Conservation (phyloP, 2,888 invertebrate species). For the Schizaphis graminum region DNA sequence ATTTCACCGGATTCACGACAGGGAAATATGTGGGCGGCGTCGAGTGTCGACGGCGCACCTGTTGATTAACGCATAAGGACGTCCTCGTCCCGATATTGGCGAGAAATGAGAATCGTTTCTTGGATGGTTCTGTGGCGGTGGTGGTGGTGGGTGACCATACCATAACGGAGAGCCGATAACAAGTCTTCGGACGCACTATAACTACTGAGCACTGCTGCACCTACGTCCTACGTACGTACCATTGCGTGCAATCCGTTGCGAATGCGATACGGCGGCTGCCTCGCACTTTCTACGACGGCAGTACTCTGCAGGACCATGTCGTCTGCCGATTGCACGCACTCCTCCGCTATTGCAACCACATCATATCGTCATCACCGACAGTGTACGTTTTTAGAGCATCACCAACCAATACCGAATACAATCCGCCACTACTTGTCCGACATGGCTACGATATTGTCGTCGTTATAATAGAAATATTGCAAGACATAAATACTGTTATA, state of each 20-base stretch:
- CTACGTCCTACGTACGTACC: neutral
- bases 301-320: neutral
- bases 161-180: neutral
- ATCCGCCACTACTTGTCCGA: neutral
- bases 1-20: neutral
- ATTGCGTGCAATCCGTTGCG: neutral
- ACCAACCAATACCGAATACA: neutral
- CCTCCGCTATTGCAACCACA: neutral
- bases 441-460: neutral
- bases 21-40: slow-evolving; percentile 35
- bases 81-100: neutral
- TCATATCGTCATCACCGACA: neutral
- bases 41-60: slow-evolving; percentile 22
- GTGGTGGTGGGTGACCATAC: neutral
- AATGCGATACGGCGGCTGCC: neutral
- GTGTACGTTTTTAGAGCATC: slow-evolving; percentile 2
- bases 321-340: neutral
- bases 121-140: neutral
- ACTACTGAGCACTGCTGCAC: neutral
- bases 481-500: neutral
- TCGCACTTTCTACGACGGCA: neutral
- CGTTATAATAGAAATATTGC: neutral
- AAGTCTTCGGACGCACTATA: neutral
- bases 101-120: neutral
- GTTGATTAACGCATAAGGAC: neutral